These are phyloP conservation scores for Chironomus tentans DNA, from an alignment of 2,888 invertebrate species.

Conservation along the genomic window DNA sequence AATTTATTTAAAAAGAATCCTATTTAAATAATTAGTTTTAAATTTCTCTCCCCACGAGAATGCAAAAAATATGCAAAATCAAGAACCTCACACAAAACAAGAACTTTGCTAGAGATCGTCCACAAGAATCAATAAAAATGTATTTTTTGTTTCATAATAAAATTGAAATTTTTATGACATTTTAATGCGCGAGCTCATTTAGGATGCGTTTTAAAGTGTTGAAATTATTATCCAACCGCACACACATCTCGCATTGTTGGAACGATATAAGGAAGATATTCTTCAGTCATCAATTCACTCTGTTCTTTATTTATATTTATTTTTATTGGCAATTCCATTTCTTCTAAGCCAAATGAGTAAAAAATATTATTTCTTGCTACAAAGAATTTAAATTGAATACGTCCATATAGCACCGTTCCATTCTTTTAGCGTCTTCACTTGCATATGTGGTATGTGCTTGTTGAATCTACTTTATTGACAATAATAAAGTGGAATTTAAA, in stretches of 20 bases:
- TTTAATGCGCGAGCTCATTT: constrained; percentile 10
- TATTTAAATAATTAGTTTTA: neutral
- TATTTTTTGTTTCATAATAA: neutral
- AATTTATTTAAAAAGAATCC: too few species aligned
- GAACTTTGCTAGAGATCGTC: neutral
- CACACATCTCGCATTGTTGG: neutral
- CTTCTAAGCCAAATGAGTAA: neutral
- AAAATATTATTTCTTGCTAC: neutral
- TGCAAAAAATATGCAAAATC: neutral
- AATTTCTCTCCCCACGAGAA: neutral
- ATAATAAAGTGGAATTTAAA: neutral
- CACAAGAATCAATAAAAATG: neutral
- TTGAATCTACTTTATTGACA: neutral
- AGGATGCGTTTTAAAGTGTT: constrained; percentile 8
- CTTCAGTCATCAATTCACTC: neutral
- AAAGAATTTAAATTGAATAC: neutral
- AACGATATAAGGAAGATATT: neutral
- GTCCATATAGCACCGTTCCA: neutral
- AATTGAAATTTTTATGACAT: neutral
- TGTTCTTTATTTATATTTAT: neutral
- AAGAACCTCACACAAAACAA: neutral
- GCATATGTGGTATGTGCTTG: neutral
- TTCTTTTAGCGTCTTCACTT: neutral
- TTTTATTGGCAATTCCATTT: neutral
- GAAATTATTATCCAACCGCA: neutral